phyloP scores from a whole-genome alignment of 1,140 invertebrate genomes.

The Pogonognathellus flavescens region DNA sequence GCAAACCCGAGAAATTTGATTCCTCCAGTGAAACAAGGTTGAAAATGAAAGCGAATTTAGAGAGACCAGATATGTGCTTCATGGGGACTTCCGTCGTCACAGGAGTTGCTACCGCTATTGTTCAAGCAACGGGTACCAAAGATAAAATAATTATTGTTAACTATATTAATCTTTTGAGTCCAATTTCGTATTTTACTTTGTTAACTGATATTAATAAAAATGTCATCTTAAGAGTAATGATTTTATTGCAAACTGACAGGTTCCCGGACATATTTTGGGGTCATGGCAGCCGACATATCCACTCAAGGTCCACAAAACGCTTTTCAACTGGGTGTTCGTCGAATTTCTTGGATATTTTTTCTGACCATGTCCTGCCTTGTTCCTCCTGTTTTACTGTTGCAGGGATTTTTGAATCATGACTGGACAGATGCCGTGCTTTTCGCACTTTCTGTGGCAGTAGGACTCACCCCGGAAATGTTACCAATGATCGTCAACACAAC shows the following conservation, averaged over 20 bases:
- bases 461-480: constrained; percentile 59
- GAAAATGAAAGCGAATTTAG: constrained; percentile 30
- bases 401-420: constrained; percentile 38
- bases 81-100: constrained; percentile 59
- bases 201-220: too few relatives aligned
- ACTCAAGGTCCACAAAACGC: constrained; percentile 48
- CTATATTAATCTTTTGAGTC: too few relatives aligned
- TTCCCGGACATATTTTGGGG: not conserved
- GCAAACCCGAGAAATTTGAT: not conserved
- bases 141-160: too few relatives aligned
- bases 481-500: constrained; percentile 58
- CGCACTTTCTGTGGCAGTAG: constrained; percentile 52
- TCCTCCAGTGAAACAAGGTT: not conserved
- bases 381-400: constrained; percentile 46
- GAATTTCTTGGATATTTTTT: constrained; percentile 62
- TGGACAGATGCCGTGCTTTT: constrained; percentile 51
- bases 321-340: constrained; percentile 56
- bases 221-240: too few relatives aligned
- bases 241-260: too few relatives aligned
- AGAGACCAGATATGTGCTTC: constrained; percentile 49
- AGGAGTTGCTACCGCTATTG: constrained; percentile 42
- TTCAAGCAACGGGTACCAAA: constrained; percentile 36
- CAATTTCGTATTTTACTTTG: too few relatives aligned
- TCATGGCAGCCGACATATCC: not conserved
- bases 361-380: constrained; percentile 51